Evolutionary conservation across 2,797 vertebrate species (phyloP).

Genomic region (Crocidura indochinensis): DNA sequence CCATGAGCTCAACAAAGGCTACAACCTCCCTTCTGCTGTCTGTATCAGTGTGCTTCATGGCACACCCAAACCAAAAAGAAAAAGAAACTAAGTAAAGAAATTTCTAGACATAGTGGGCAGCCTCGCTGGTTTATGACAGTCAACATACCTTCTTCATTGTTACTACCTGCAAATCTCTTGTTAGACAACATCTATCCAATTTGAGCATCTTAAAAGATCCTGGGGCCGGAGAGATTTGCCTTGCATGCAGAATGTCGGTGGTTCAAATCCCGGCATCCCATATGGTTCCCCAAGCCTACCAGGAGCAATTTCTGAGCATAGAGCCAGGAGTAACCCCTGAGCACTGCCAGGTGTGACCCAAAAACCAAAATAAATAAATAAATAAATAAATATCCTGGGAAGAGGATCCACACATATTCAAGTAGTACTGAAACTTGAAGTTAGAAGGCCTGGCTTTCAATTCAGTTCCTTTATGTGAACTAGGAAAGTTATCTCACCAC

Average conservation of each 20-base stretch:
- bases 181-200: background rate
- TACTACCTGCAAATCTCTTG: background rate
- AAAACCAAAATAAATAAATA: no score
- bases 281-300: no score
- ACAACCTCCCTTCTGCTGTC: background rate
- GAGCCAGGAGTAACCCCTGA: no score
- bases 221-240: background rate
- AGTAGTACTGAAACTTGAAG: background rate
- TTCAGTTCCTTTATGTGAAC: background rate
- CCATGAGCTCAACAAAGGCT: no score
- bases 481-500: background rate
- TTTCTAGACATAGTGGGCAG: background rate
- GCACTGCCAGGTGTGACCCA: no score
- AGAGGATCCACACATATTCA: background rate
- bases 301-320: no score
- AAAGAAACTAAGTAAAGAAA: background rate
- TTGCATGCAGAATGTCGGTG: no score
- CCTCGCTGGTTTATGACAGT: background rate
- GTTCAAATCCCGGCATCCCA: no score
- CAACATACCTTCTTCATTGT: background rate
- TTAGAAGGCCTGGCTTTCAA: background rate
- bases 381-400: background rate
- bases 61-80: background rate
- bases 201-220: background rate
- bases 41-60: accelerated